Evolutionary conservation across 2,113 vertebrate species (phyloP).

Genomic region (Labeo rohita): DNA sequence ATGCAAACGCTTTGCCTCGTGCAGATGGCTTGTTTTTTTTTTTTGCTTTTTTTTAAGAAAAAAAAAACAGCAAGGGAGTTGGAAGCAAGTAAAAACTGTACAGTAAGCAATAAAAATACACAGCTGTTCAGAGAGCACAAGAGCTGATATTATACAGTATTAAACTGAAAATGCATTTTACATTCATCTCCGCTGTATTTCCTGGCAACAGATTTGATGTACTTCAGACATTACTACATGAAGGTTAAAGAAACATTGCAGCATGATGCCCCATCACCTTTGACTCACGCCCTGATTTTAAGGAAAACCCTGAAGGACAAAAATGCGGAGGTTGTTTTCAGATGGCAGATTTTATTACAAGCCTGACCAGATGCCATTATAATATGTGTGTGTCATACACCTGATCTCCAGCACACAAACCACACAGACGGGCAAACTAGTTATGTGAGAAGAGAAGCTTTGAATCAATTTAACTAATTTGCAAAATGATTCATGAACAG

Average conservation of each 20-base stretch:
- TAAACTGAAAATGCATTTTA: background rate
- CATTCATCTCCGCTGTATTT: background rate
- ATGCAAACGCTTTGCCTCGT: slow-evolving; percentile 59
- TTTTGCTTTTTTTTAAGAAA: slow-evolving; percentile 14
- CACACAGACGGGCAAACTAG: background rate
- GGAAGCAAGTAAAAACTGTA: slow-evolving; percentile 25
- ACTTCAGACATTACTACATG: background rate
- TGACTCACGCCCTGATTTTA: background rate
- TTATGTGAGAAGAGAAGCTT: background rate
- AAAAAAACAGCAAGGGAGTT: slow-evolving; percentile 49
- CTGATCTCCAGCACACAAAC: background rate
- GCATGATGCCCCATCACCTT: background rate
- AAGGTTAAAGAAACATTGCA: background rate
- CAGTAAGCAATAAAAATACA: slow-evolving; percentile 29
- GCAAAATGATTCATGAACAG: background rate
- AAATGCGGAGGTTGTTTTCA: background rate
- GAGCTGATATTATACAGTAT: background rate
- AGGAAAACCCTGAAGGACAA: background rate
- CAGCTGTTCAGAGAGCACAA: slow-evolving; percentile 13
- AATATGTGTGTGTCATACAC: background rate
- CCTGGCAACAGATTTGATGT: background rate
- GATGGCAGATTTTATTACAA: background rate
- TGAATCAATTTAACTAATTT: background rate
- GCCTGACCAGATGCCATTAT: slow-evolving; percentile 27
- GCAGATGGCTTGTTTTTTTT: slow-evolving; percentile 49